Conservation (phyloP, 2,888 invertebrate species). For the Drosophila tripunctata region DNA sequence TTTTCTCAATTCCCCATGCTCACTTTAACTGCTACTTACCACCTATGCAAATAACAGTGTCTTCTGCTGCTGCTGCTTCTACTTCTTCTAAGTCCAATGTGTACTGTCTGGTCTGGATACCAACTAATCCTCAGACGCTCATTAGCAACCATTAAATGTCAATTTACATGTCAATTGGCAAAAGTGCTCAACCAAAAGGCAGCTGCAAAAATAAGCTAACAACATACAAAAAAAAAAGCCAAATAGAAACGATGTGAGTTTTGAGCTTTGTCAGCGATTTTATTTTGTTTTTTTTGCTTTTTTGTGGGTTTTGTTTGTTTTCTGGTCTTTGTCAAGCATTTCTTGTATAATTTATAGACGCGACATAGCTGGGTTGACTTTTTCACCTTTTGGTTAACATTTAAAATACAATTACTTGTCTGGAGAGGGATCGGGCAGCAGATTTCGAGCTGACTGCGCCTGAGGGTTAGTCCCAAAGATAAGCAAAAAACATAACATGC, state of each 20-base stretch:
- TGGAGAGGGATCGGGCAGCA: slow-evolving; percentile 41
- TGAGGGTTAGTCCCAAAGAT: slow-evolving; percentile 49
- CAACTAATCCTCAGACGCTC: slow-evolving; percentile 75
- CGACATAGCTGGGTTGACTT: slow-evolving; percentile 57
- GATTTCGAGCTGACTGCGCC: slow-evolving; percentile 58
- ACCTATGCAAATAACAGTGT: slow-evolving; percentile 41
- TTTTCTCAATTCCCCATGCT: slow-evolving; percentile 31
- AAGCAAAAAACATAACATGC: slow-evolving; percentile 79
- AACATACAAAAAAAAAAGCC: slow-evolving; percentile 17
- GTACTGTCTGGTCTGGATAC: slow-evolving; percentile 20
- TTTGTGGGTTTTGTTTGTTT: slow-evolving; percentile 14
- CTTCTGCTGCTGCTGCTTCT: no score
- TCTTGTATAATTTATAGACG: slow-evolving; percentile 76
- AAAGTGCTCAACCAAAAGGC: slow-evolving; percentile 48
- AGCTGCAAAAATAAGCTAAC: slow-evolving; percentile 43
- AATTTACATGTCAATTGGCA: slow-evolving; percentile 83
- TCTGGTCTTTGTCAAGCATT: slow-evolving; percentile 40
- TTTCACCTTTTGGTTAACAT: slow-evolving; percentile 67
- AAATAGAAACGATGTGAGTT: slow-evolving; percentile 45
- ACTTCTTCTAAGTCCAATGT: neutral
- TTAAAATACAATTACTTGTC: slow-evolving; percentile 82
- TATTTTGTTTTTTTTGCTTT: slow-evolving; percentile 40
- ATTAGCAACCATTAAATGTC: slow-evolving; percentile 82
- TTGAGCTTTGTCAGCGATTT: slow-evolving; percentile 68
- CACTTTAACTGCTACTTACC: slow-evolving; percentile 16